A percentile compares a stretch with the other conserved stretches of the same genome.
These are phyloP conservation scores for Aphaenogaster ashmeadi DNA, from an alignment of 1,140 invertebrate genomes.

Conservation along the genomic window DNA sequence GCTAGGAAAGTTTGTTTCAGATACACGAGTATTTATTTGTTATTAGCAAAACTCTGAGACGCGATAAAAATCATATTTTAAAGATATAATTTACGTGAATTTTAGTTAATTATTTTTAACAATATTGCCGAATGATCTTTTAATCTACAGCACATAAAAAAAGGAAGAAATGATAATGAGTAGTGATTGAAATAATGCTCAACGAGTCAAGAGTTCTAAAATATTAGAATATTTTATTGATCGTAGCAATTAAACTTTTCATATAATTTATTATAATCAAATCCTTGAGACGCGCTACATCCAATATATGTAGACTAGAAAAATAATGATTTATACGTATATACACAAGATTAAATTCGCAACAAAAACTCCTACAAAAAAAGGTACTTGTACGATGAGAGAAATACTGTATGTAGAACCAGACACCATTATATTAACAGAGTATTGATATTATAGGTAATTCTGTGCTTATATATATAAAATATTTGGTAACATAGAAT, in stretches of 20 bases:
- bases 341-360: constrained; percentile 24
- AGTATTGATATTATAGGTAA: constrained; percentile 32
- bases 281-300: constrained; percentile 19
- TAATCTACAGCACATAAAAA: neutral
- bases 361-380: constrained; percentile 25
- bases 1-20: neutral
- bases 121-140: neutral
- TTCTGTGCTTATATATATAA: constrained; percentile 38
- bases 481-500: constrained; percentile 47
- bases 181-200: neutral
- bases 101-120: neutral
- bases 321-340: constrained; percentile 43
- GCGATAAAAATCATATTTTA: neutral
- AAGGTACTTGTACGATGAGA: constrained; percentile 10
- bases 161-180: neutral
- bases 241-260: constrained; percentile 25
- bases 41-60: neutral
- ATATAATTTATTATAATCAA: constrained; percentile 39
- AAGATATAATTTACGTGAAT: neutral
- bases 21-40: neutral
- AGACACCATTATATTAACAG: constrained; percentile 44
- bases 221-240: constrained; percentile 47
- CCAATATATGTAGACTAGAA: constrained; percentile 36
- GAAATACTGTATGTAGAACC: constrained; percentile 50
- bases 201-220: constrained; percentile 1